Percentiles rank a stretch among this genome's conserved stretches.
These are phyloP conservation scores for Pristionchus arcanus DNA, from an alignment of 2,888 invertebrate genomes.

Conservation along the genomic window DNA sequence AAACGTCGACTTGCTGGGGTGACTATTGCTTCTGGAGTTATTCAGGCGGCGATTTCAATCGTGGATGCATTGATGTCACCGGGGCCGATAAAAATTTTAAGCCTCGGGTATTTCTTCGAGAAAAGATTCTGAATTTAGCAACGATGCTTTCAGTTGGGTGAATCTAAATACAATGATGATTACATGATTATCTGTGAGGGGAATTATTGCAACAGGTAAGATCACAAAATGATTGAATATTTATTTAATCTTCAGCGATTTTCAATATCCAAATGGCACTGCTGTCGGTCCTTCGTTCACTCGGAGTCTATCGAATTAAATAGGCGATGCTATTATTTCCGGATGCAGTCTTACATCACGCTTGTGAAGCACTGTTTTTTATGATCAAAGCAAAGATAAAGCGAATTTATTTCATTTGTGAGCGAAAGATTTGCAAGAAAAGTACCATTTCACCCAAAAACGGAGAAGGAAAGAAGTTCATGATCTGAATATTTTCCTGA, in stretches of 20 bases:
- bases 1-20: slow-evolving; percentile 26
- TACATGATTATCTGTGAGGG: neutral
- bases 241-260: neutral
- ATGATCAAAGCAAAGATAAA: too few species aligned
- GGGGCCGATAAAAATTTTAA: neutral
- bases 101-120: neutral
- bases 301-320: neutral
- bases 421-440: too few species aligned
- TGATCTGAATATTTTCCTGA: too few species aligned
- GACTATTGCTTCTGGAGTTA: slow-evolving; percentile 24
- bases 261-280: slow-evolving; percentile 1
- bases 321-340: too few species aligned
- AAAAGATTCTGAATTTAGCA: neutral
- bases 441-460: too few species aligned
- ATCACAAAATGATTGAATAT: neutral
- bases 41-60: neutral
- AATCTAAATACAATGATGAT: neutral
- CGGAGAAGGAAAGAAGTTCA: too few species aligned
- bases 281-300: neutral
- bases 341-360: neutral
- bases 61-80: neutral
- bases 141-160: neutral
- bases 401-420: too few species aligned
- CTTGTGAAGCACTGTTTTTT: too few species aligned
- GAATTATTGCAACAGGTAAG: neutral